phyloP scores from a whole-genome alignment of 1,140 invertebrate genomes.

The Tetramorium parvispinum region DNA sequence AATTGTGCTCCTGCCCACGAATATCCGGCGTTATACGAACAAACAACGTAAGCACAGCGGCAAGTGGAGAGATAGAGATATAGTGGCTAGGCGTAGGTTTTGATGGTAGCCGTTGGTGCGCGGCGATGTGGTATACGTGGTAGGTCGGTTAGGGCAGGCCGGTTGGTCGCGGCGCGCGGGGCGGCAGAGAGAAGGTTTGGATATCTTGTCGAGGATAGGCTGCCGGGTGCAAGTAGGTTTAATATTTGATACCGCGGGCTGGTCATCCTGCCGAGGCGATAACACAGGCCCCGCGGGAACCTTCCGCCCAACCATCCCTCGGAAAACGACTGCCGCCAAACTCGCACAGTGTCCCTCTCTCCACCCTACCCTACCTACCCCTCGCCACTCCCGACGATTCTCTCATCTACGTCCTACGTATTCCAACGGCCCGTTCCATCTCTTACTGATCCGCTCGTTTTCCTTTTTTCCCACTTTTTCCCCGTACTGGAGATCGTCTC shows the following conservation, averaged over 20 bases:
- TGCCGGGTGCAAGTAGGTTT: constrained; percentile 84
- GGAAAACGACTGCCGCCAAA: constrained; percentile 79
- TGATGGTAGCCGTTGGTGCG: constrained; percentile 70
- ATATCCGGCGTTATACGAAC: constrained; percentile 51
- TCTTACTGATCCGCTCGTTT: constrained; percentile 37
- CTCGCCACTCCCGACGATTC: not conserved
- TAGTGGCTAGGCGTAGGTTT: constrained; percentile 73
- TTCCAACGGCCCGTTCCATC: constrained; percentile 59
- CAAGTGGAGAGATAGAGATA: constrained; percentile 67
- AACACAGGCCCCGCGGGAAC: constrained; percentile 85
- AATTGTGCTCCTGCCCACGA: constrained; percentile 45
- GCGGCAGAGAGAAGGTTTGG: constrained; percentile 71
- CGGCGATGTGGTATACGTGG: constrained; percentile 54
- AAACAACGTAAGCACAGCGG: constrained; percentile 51
- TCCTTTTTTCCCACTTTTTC: not conserved
- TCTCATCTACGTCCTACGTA: constrained; percentile 55
- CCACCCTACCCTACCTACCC: constrained; percentile 46
- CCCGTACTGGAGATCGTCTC: not conserved
- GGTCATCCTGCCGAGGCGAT: constrained; percentile 86
- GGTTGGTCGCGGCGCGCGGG: constrained; percentile 51
- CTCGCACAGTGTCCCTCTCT: constrained; percentile 53
- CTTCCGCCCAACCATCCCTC: constrained; percentile 82
- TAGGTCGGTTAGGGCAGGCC: constrained; percentile 59
- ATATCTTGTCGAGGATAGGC: constrained; percentile 77
- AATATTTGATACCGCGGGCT: constrained; percentile 85